phyloP scores from a whole-genome alignment of 2,888 invertebrate genomes.

The Nymphalis c-album region DNA sequence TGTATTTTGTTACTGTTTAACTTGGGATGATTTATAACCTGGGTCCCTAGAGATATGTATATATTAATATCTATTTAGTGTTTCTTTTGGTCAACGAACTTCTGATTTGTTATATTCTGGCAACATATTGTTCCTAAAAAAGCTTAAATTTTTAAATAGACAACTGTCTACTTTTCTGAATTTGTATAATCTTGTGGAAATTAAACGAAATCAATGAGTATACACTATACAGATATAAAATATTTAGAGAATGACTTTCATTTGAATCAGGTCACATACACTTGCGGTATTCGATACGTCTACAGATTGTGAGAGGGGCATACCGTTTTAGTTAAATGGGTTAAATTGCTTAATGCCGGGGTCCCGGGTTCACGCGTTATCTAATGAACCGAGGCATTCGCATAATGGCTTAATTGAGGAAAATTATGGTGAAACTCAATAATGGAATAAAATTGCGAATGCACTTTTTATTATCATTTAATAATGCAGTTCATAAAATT shows the following conservation, averaged over 20 bases:
- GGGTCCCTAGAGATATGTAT: background rate
- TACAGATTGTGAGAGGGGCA: conserved; percentile 42
- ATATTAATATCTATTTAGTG: background rate
- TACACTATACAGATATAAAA: conserved; percentile 10
- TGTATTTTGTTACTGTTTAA: conserved; percentile 32
- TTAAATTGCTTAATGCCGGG: conserved; percentile 70
- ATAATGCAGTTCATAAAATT: background rate
- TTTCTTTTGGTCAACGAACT: background rate
- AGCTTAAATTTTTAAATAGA: too few species aligned
- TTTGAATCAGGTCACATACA: conserved; percentile 44
- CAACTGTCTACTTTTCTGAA: too few species aligned
- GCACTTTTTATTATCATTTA: conserved; percentile 13
- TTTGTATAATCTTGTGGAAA: too few species aligned
- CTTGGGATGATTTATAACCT: conserved; percentile 21
- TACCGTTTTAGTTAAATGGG: conserved; percentile 49
- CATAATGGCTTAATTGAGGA: conserved; percentile 42
- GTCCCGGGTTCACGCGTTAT: conserved; percentile 67
- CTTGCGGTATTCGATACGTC: conserved; percentile 37
- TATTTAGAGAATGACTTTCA: conserved; percentile 23
- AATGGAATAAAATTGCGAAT: conserved; percentile 9
- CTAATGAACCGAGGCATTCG: conserved; percentile 55
- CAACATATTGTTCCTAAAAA: background rate
- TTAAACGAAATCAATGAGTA: too few species aligned
- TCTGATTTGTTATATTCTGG: conserved; percentile 3
- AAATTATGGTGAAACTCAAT: conserved; percentile 31